Base-by-base conservation (phyloP, 2,888 invertebrate genomes). In the Petrophora chlorosata region DNA sequence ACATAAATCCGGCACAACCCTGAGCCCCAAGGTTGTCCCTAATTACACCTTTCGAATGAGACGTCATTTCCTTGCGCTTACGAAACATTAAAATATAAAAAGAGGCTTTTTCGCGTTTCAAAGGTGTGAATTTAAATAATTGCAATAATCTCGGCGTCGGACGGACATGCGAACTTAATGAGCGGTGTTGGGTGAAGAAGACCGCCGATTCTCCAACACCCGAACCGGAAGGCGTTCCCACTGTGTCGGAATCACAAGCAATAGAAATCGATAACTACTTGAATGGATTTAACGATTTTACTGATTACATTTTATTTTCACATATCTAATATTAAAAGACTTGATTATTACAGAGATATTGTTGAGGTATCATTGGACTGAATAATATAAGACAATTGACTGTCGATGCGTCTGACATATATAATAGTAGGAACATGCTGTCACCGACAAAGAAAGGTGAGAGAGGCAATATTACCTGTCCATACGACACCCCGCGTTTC, bases 101-200 rank as follows among this genome's bases (percentile, higher is more conserved):
- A 84, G 81, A 81, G 79, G 77, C 76, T 84, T 88, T 89, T 88
- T 86, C 80, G 77, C 71, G 67, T 82, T 82, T 75, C 83, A 79
- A 85, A 90, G 89, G 90, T 89, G 90, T 88, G 89, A 90, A 89
- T 90, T 89, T 90, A 89, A 90, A 90, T 89, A 89, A 90, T 90
- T 89, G 89, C 88, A 89, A 89, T 89, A 88, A 89, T 89, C 82
- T 73, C 59, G 63, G 54, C 70, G 77, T 75, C 76, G 69, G 79
- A 79, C 73, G 71, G 80, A 85, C 89, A 89, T 85, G 89, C 87
- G 70, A 87, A 78, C 74, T 79, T 89, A 88, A 90, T 89, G 83
- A 85, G 71, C 70, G 83, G 85, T 71, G 54, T 56, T 48, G 57
- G 68, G 74, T 70, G 83, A 82, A 82, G 85, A 85, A 70, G 86